A percentile compares a stretch with the other conserved stretches of the same genome.
phyloP scores from a whole-genome alignment of 2,113 vertebrate species.

The Gymnogyps californianus region DNA sequence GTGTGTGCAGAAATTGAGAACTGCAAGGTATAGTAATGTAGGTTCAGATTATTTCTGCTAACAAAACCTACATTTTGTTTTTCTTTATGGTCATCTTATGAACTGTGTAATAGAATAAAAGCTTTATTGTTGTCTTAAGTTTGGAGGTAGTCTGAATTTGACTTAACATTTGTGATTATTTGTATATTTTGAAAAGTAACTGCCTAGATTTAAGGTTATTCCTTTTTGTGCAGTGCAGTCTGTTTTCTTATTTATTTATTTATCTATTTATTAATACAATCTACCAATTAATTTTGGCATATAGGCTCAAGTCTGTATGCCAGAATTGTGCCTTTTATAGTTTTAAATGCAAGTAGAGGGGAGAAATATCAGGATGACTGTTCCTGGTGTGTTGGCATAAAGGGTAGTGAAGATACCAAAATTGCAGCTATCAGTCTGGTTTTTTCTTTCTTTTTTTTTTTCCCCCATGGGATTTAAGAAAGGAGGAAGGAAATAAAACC shows the following conservation, averaged over 20 bases:
- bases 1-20: neutral
- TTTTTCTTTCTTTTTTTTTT: neutral
- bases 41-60: neutral
- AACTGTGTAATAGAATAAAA: neutral
- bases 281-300: neutral
- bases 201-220: neutral
- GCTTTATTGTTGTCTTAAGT: neutral
- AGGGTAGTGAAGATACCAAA: neutral
- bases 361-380: neutral
- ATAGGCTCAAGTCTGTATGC: neutral
- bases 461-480: neutral
- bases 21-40: neutral
- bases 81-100: neutral
- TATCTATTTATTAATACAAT: neutral
- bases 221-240: neutral
- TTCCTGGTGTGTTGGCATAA: neutral
- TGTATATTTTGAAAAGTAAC: neutral
- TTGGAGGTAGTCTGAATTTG: slow-evolving; percentile 2
- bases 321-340: neutral
- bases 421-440: neutral
- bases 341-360: neutral
- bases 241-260: neutral
- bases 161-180: neutral
- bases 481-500: neutral
- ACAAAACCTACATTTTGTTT: neutral